phyloP scores from a whole-genome alignment of 2,797 vertebrate species.

The Parotocinclus haroldoi region DNA sequence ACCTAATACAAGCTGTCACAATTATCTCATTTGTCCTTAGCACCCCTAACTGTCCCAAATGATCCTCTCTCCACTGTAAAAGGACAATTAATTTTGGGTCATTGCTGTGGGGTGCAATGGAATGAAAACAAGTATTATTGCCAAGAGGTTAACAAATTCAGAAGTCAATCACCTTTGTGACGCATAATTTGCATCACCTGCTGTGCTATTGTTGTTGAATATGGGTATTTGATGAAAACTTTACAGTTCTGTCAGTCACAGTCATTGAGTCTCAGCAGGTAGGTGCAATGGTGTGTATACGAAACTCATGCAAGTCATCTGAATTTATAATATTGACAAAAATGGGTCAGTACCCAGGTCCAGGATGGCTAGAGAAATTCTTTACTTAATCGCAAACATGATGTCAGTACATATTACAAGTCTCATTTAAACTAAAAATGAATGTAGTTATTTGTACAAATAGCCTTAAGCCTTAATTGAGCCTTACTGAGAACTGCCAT shows the following conservation, averaged over 20 bases:
- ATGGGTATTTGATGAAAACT: slow-evolving; percentile 14
- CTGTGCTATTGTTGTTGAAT: slow-evolving; percentile 3
- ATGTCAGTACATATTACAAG: too few species aligned
- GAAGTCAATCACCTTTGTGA: slow-evolving; percentile 57
- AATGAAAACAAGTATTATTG: slow-evolving; percentile 71
- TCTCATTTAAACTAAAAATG: too few species aligned
- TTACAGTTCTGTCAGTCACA: slow-evolving; percentile 3
- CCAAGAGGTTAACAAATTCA: slow-evolving; percentile 47
- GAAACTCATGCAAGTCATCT: too few species aligned
- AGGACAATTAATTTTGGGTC: slow-evolving; percentile 74
- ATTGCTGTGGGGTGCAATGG: slow-evolving; percentile 66
- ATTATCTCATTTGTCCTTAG: slow-evolving; percentile 60
- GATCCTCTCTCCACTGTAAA: slow-evolving; percentile 60
- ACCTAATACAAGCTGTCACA: slow-evolving; percentile 60
- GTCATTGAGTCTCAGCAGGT: neutral
- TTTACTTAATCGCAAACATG: too few species aligned
- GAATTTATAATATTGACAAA: too few species aligned
- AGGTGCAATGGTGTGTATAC: neutral
- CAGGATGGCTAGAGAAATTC: too few species aligned
- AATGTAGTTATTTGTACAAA: too few species aligned
- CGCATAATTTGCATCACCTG: slow-evolving; percentile 37
- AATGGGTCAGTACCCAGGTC: too few species aligned
- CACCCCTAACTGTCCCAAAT: slow-evolving; percentile 61
- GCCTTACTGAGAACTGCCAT: too few species aligned
- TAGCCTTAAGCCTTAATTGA: too few species aligned